These are phyloP conservation scores for Lamprotornis superbus DNA, from an alignment of 2,113 vertebrate species.

Conservation along the genomic window DNA sequence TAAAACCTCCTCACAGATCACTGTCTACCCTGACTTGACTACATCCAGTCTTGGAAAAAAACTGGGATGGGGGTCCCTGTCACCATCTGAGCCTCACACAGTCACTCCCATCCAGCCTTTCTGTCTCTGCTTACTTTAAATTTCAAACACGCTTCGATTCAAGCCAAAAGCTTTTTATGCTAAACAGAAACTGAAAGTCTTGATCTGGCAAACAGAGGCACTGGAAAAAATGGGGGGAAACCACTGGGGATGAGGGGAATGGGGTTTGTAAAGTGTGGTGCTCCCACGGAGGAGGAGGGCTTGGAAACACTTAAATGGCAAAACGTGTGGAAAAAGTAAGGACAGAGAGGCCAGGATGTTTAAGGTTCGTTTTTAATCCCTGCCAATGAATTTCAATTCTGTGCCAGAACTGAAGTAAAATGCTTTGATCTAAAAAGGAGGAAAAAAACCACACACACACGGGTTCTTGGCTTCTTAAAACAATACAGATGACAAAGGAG, in stretches of 20 bases:
- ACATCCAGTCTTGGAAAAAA: background rate
- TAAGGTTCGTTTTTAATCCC: constrained; percentile 44
- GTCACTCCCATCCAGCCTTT: background rate
- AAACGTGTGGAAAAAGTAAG: constrained; percentile 31
- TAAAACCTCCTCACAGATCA: background rate
- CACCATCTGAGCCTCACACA: fast-evolving
- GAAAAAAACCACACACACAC: background rate
- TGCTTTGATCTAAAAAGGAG: constrained; percentile 56
- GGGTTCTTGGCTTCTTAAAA: constrained; percentile 31
- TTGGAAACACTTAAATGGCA: constrained; percentile 8
- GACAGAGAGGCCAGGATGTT: constrained; percentile 48
- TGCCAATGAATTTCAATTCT: constrained; percentile 49
- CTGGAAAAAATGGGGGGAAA: background rate
- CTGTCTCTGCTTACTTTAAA: constrained; percentile 1
- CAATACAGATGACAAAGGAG: constrained; percentile 37
- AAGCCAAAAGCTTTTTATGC: constrained; percentile 7
- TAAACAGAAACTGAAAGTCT: constrained; percentile 62
- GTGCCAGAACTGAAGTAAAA: constrained; percentile 59
- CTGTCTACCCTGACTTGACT: background rate
- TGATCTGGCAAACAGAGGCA: constrained; percentile 10
- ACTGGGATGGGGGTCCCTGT: background rate
- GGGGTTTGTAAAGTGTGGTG: background rate
- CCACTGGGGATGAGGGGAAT: background rate
- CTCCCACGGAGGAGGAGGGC: background rate
- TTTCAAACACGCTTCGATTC: background rate